A percentile compares a stretch with the other conserved stretches of the same genome.
Evolutionary conservation across 2,797 vertebrate species (phyloP).

Genomic region (Ptychobarbus kaznakovi): DNA sequence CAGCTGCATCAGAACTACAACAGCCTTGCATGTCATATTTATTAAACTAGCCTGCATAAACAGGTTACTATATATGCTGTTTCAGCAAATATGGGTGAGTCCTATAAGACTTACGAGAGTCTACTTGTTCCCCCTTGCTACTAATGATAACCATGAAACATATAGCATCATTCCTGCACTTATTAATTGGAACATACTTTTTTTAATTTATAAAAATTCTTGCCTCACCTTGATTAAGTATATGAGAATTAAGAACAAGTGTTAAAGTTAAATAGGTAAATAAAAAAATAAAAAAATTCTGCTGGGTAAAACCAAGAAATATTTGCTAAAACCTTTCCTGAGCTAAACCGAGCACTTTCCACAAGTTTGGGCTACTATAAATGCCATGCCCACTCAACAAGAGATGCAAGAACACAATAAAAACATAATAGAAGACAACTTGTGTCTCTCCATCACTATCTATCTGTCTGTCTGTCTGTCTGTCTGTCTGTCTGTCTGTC

Average conservation of each 20-base stretch:
- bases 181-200: not conserved
- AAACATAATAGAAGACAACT: no score
- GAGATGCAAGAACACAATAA: no score
- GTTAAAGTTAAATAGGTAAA: not conserved
- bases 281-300: not conserved
- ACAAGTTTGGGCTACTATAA: no score
- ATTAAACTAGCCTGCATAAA: slow-evolving; percentile 20
- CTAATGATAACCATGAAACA: no score
- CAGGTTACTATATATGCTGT: slow-evolving; percentile 4
- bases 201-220: not conserved
- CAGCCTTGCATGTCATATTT: not conserved
- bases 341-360: not conserved
- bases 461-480: not conserved
- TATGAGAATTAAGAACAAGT: not conserved
- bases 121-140: not conserved
- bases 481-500: no score
- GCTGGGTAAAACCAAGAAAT: not conserved
- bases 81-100: slow-evolving; percentile 11
- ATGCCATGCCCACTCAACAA: no score
- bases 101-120: no score
- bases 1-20: not conserved
- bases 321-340: not conserved
- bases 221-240: not conserved
- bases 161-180: no score
- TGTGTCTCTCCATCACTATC: not conserved